phyloP scores from a whole-genome alignment of 2,113 vertebrate species.

The Anolis carolinensis region DNA sequence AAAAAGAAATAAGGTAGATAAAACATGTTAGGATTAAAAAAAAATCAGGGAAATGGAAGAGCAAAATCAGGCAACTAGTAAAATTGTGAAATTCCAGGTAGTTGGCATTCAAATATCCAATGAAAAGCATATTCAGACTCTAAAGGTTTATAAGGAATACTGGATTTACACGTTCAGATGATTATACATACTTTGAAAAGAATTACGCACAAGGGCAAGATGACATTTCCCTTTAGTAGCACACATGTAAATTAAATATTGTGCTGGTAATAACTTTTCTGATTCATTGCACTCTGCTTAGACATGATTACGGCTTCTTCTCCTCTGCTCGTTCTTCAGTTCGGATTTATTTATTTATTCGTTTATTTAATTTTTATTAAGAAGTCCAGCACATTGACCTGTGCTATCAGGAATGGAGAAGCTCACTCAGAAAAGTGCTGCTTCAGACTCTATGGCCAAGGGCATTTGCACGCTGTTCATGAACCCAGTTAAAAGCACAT shows the following conservation, averaged over 20 bases:
- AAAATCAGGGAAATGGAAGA: not conserved
- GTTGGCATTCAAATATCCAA: not conserved
- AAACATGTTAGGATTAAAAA: not conserved
- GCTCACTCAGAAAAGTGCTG: constrained; percentile 13
- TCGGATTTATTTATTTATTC: not conserved
- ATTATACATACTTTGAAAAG: constrained; percentile 9
- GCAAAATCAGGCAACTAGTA: not conserved
- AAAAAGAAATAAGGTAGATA: not conserved
- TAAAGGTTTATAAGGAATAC: too few relatives aligned
- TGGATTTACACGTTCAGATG: not conserved
- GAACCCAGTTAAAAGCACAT: not conserved
- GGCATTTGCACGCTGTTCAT: not conserved
- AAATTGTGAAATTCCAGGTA: not conserved
- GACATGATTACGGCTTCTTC: constrained; percentile 38
- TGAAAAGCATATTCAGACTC: not conserved
- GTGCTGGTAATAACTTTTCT: constrained; percentile 46
- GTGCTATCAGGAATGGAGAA: not conserved
- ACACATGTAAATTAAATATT: constrained; percentile 55
- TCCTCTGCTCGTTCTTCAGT: constrained; percentile 30
- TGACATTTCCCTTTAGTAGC: constrained; percentile 51
- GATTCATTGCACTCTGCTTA: constrained; percentile 50
- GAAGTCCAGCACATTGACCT: constrained; percentile 19
- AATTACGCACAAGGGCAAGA: constrained; percentile 11
- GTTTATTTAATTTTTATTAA: not conserved
- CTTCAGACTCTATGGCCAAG: not conserved